phyloP scores from a whole-genome alignment of 2,113 vertebrate genomes.

The Pungitius pungitius region DNA sequence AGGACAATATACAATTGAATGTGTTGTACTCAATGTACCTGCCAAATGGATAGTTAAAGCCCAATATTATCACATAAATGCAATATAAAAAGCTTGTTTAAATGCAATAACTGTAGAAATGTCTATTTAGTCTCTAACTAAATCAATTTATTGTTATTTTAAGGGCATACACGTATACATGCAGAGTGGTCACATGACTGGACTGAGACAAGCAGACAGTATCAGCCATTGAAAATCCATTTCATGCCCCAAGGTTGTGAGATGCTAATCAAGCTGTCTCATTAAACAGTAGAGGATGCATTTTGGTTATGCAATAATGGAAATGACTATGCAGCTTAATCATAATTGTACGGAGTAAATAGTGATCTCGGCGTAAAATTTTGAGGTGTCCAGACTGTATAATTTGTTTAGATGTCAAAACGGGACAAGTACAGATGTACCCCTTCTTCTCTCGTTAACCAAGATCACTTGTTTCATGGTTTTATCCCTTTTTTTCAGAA shows the following conservation, averaged over 20 bases:
- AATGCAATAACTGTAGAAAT: constrained; percentile 7
- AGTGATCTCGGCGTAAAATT: constrained; percentile 8
- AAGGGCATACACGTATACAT: background rate
- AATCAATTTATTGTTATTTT: constrained; percentile 21
- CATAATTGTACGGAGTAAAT: constrained; percentile 48
- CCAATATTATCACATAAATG: constrained; percentile 17
- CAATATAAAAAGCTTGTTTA: constrained; percentile 13
- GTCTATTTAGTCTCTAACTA: background rate
- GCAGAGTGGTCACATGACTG: constrained; percentile 20
- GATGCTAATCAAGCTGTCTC: constrained; percentile 68
- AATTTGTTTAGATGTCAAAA: constrained; percentile 34
- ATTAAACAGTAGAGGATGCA: constrained; percentile 62
- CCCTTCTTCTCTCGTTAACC: background rate
- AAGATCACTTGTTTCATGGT: constrained; percentile 43
- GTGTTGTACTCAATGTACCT: constrained; percentile 28
- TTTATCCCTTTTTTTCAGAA: constrained; percentile 13
- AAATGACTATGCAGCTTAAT: constrained; percentile 58
- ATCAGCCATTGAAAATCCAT: constrained; percentile 56
- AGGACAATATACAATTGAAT: constrained; percentile 50
- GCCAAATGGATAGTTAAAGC: constrained; percentile 16
- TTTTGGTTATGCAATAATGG: constrained; percentile 58
- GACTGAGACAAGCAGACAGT: constrained; percentile 27
- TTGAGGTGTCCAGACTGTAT: constrained; percentile 7
- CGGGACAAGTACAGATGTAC: constrained; percentile 10
- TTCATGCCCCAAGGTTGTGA: constrained; percentile 61